phyloP scores from a whole-genome alignment of 2,888 invertebrate species.

The Malachius bipustulatus region DNA sequence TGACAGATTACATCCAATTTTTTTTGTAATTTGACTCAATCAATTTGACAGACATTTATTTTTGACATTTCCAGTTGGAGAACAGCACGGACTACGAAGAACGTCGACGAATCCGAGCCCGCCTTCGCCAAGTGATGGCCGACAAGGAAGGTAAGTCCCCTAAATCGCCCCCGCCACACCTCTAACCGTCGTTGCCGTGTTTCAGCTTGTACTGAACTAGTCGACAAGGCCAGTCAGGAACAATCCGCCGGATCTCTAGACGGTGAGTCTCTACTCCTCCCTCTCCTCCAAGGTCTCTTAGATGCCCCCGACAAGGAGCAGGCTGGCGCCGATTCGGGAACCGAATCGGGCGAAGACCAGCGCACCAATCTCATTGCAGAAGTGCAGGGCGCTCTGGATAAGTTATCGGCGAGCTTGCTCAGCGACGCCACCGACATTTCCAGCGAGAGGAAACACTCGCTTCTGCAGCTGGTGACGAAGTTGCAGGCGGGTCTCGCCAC shows the following conservation, averaged over 20 bases:
- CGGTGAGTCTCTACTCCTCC: slow-evolving; percentile 67
- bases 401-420: slow-evolving; percentile 34
- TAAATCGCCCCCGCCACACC: not conserved
- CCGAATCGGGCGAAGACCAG: slow-evolving; percentile 59
- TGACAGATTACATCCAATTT: too few relatives aligned
- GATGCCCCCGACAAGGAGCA: slow-evolving; percentile 37
- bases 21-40: slow-evolving; percentile 1
- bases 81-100: slow-evolving; percentile 79
- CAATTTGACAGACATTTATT: slow-evolving; percentile 5
- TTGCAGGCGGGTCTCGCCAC: slow-evolving; percentile 43
- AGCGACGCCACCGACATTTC: slow-evolving; percentile 34
- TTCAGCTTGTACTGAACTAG: slow-evolving; percentile 42
- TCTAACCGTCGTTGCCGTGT: too few relatives aligned
- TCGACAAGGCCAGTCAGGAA: slow-evolving; percentile 39
- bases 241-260: slow-evolving; percentile 36
- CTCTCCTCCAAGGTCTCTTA: slow-evolving; percentile 54
- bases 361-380: slow-evolving; percentile 45
- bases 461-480: slow-evolving; percentile 62
- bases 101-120: slow-evolving; percentile 66
- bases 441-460: slow-evolving; percentile 65
- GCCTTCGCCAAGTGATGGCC: slow-evolving; percentile 74
- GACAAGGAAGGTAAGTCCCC: slow-evolving; percentile 69
- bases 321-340: slow-evolving; percentile 51
- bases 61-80: slow-evolving; percentile 54
- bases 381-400: slow-evolving; percentile 35